Conservation (phyloP, 2,113 vertebrate genomes). For the Pelecanus crispus region DNA sequence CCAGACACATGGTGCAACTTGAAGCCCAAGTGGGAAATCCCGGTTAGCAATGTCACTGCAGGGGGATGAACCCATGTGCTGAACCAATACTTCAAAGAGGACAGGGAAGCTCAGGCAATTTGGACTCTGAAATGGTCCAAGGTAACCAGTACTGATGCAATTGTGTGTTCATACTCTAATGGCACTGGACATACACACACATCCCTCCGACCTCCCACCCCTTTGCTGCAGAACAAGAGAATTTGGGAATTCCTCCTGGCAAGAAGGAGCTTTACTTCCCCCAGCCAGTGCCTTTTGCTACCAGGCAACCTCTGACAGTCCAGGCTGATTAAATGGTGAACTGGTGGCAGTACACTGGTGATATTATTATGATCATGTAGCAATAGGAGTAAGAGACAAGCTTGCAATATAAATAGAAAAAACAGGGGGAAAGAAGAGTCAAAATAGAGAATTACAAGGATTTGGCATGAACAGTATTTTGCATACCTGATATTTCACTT, state of each 20-base stretch:
- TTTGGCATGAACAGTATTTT: background rate
- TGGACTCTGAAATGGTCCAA: background rate
- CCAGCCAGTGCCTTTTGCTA: background rate
- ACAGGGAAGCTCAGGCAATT: background rate
- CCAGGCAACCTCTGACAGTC: background rate
- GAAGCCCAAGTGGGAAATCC: background rate
- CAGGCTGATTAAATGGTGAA: background rate
- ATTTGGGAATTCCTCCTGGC: background rate
- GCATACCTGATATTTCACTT: background rate
- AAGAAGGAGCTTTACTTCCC: background rate
- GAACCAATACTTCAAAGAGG: background rate
- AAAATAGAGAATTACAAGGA: background rate
- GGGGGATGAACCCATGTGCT: accelerated
- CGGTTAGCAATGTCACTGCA: background rate
- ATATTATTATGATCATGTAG: background rate
- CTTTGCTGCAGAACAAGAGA: background rate
- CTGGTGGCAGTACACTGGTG: background rate
- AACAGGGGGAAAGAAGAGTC: accelerated
- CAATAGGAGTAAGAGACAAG: background rate
- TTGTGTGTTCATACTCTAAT: background rate
- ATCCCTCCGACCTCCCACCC: background rate
- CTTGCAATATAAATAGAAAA: background rate
- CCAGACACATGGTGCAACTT: background rate
- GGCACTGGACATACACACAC: background rate
- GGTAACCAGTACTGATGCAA: background rate